These are phyloP conservation scores for Microcebus ravelobensis DNA, from an alignment of 2,113 vertebrate species.

Conservation along the genomic window DNA sequence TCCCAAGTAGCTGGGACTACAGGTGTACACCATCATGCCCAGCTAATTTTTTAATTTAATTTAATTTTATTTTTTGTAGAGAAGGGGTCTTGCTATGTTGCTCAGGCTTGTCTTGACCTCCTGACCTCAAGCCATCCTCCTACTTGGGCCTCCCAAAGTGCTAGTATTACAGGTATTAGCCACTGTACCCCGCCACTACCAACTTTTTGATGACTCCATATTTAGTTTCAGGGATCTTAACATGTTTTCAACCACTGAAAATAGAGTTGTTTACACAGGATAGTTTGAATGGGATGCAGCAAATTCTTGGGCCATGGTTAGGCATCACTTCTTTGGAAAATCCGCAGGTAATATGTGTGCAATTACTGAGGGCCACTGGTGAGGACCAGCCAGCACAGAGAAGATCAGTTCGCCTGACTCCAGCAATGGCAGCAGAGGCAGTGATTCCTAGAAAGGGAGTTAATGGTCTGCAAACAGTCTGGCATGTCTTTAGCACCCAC, in stretches of 20 bases:
- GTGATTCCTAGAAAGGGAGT: neutral
- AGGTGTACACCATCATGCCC: too few species aligned
- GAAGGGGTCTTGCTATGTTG: too few species aligned
- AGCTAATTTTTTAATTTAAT: too few species aligned
- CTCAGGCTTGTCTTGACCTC: too few species aligned
- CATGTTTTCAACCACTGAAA: neutral
- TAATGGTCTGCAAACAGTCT: neutral
- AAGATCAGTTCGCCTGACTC: neutral
- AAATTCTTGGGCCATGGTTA: neutral
- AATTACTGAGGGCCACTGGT: neutral
- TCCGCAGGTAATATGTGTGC: neutral
- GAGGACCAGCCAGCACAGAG: neutral
- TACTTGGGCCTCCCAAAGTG: too few species aligned
- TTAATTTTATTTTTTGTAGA: too few species aligned
- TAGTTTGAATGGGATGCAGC: neutral
- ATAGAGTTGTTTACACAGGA: neutral
- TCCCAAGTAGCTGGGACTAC: too few species aligned
- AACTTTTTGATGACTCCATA: neutral
- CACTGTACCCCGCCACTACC: neutral
- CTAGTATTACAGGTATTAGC: too few species aligned
- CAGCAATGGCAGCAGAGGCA: neutral
- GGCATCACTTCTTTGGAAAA: neutral
- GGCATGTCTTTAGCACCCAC: neutral
- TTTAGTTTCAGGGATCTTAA: neutral
- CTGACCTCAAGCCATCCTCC: too few species aligned